A percentile compares a stretch with the other conserved stretches of the same genome.
phyloP scores from a whole-genome alignment of 1,140 invertebrate species.

The Scaptomyza graminum region DNA sequence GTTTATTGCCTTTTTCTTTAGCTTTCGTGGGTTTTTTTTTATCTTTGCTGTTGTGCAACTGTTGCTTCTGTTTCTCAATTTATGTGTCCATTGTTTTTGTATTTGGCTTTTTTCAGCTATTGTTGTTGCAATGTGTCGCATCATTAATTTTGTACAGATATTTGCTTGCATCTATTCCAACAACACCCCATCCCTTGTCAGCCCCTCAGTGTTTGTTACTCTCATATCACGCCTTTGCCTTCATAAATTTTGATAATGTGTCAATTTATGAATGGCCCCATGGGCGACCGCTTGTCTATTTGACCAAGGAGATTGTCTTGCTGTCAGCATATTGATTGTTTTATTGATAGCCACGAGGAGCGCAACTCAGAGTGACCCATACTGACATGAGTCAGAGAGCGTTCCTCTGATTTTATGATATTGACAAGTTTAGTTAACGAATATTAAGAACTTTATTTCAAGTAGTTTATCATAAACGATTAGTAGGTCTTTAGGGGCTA shows the following conservation, averaged over 20 bases:
- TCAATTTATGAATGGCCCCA: constrained; percentile 76
- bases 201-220: constrained; percentile 6
- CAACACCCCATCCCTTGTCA: background rate
- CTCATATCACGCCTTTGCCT: constrained; percentile 70
- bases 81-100: constrained; percentile 54
- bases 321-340: constrained; percentile 81
- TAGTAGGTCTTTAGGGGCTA: background rate
- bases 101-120: constrained; percentile 10
- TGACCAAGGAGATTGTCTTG: constrained; percentile 57
- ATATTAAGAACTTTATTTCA: constrained; percentile 23
- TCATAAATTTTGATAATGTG: constrained; percentile 81
- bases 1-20: constrained; percentile 34
- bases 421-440: constrained; percentile 50
- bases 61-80: constrained; percentile 59
- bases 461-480: constrained; percentile 13
- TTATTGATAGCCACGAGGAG: constrained; percentile 60
- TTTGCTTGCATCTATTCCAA: constrained; percentile 60
- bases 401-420: constrained; percentile 41
- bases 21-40: constrained; percentile 31
- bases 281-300: constrained; percentile 47
- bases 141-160: constrained; percentile 79
- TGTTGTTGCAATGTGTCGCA: constrained; percentile 61
- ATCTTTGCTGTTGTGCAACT: constrained; percentile 51
- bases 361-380: constrained; percentile 14
- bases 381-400: background rate